These are phyloP conservation scores for Diaperis boleti DNA, from an alignment of 2,888 invertebrate species.

Conservation along the genomic window DNA sequence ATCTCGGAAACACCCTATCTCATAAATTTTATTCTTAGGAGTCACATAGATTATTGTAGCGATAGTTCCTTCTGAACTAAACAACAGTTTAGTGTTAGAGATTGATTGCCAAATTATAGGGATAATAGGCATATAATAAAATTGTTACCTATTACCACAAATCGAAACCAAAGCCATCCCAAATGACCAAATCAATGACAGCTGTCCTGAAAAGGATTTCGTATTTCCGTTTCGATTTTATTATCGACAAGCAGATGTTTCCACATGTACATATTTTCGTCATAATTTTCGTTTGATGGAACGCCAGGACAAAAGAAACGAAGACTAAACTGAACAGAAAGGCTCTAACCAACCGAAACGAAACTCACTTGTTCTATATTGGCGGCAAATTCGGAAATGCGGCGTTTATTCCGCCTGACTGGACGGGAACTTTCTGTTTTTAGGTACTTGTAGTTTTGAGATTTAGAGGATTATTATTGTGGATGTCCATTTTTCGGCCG, in stretches of 20 bases:
- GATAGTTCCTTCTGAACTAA: too few relatives aligned
- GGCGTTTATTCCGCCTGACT: conserved; percentile 61
- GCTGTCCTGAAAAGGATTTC: conserved; percentile 38
- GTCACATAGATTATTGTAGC: too few relatives aligned
- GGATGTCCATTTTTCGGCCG: conserved; percentile 38
- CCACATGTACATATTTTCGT: conserved; percentile 39
- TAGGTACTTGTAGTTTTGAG: conserved; percentile 18
- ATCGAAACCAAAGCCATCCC: too few relatives aligned
- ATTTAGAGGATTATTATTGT: conserved; percentile 35
- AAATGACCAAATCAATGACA: conserved; percentile 31
- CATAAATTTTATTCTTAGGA: too few relatives aligned
- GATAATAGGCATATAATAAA: too few relatives aligned
- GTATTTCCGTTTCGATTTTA: conserved; percentile 34
- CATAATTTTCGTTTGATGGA: conserved; percentile 43
- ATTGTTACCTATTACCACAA: too few relatives aligned
- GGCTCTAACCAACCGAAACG: conserved; percentile 29
- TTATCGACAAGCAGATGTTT: conserved; percentile 37
- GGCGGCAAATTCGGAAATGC: conserved; percentile 57
- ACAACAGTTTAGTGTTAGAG: too few relatives aligned
- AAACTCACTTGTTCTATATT: conserved; percentile 42
- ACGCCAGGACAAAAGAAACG: conserved; percentile 38
- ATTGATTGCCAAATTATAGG: too few relatives aligned
- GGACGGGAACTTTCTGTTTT: conserved; percentile 47
- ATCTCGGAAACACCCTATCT: too few relatives aligned
- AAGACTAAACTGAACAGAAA: conserved; percentile 31